These are phyloP conservation scores for Hapalemur alaotrensis DNA, from an alignment of 2,797 vertebrate species.

Conservation along the genomic window DNA sequence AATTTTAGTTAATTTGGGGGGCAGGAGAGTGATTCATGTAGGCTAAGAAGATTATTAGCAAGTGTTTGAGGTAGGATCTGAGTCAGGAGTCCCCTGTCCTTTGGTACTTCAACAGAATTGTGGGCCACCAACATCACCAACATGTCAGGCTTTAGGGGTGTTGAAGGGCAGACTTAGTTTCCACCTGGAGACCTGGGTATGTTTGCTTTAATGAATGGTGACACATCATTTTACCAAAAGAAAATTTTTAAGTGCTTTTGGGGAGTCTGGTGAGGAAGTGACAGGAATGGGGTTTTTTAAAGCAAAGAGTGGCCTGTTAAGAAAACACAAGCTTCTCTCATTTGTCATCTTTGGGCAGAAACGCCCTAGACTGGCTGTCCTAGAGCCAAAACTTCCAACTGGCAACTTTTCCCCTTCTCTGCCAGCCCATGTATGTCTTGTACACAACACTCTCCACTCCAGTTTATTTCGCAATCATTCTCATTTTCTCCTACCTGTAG, in stretches of 20 bases:
- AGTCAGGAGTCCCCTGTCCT: not conserved
- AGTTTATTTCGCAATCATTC: conserved; percentile 20
- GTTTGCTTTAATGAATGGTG: not conserved
- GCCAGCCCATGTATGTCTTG: not conserved
- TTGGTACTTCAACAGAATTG: not conserved
- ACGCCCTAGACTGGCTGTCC: not conserved
- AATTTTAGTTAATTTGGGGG: conserved; percentile 58
- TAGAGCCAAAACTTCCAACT: not conserved
- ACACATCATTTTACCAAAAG: not conserved
- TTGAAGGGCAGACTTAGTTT: not conserved
- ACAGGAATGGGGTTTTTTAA: not conserved
- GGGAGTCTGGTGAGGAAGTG: not conserved
- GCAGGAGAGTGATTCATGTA: not conserved
- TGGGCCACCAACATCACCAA: not conserved
- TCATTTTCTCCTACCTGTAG: conserved; percentile 70
- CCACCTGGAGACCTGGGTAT: not conserved
- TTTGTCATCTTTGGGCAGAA: conserved; percentile 35
- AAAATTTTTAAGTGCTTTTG: not conserved
- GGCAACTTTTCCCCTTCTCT: not conserved
- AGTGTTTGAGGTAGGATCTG: conserved; percentile 8
- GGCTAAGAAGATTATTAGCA: conserved; percentile 28
- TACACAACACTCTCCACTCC: not conserved
- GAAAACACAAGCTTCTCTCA: conserved; percentile 29
- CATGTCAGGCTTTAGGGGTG: not conserved
- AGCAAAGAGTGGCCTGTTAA: not conserved